Base-by-base conservation (phyloP, 2,113 vertebrate genomes). In the Ramphastos sulfuratus region DNA sequence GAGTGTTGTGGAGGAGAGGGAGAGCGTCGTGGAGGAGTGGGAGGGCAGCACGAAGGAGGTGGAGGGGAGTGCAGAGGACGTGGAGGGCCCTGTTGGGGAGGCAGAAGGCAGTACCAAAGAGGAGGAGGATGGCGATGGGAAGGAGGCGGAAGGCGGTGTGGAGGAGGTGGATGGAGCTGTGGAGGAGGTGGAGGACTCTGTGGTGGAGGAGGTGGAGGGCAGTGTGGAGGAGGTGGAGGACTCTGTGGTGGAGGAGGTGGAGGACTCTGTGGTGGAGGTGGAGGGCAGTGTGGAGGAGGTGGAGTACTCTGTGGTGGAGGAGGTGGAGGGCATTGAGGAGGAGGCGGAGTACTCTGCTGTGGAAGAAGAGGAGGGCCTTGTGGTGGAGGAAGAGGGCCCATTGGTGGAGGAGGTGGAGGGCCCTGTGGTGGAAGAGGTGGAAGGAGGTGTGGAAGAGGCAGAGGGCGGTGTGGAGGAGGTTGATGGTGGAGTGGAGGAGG, bases 201-300 rank as follows among this genome's bases (percentile, higher is more conserved):
- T n/a, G n/a, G 37, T 37, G 7, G 37, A 37, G 37, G 37, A 37
- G 37, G n/a, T 2, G 15, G 44, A 2, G 6, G 81, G 46, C 6
- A 20, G 42, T 44, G 42, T 1, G 0, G 5, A 12, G 3, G 65
- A 13, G 2, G 52, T 10, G 16, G 75, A 13, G n/a, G 1, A n/a
- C 1, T 0, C 48, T 7, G 67, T 37, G 7, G 37, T 37, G 37
- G 37, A 37, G 37, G 37, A 85, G 7, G 86, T 50, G 1, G 24
- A 52, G 48, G 65, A 72, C 15, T 31, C 74, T 6, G 9, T 50
- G 50, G 33, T 55, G 2, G 18, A 0, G 54, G 16, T 10, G 1
- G 18, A 10, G 58, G 71, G 10, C 9, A 9, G 37, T 19, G 63
- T 18, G 6, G 44, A 17, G 42, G 60, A 30, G 42, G n/a, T 2